Evolutionary conservation across 1,140 invertebrate species (phyloP).

Genomic region (Frieseomelitta varia): DNA sequence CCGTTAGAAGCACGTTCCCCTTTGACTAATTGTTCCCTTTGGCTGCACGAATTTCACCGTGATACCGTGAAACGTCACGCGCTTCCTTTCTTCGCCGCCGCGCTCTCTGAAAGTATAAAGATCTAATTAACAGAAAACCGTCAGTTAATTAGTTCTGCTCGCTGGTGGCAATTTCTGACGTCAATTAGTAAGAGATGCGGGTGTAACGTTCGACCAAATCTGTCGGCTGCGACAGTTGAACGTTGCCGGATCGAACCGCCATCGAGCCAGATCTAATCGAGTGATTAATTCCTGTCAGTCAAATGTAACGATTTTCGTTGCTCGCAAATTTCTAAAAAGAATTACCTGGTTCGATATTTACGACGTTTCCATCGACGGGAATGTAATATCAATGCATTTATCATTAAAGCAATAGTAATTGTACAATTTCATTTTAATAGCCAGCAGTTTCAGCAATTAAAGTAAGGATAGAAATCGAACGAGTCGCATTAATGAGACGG

Average conservation of each 20-base stretch:
- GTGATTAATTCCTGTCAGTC: neutral
- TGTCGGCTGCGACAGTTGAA: neutral
- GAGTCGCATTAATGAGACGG: slow-evolving; percentile 74
- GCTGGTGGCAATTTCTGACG: neutral
- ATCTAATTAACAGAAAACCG: neutral
- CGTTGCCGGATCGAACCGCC: slow-evolving; percentile 48
- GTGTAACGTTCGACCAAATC: neutral
- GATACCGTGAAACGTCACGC: neutral
- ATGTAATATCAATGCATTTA: too few species aligned
- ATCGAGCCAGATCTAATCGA: slow-evolving; percentile 3
- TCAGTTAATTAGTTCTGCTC: slow-evolving; percentile 30
- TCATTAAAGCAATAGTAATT: too few species aligned
- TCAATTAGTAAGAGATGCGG: slow-evolving; percentile 9
- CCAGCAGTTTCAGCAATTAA: too few species aligned
- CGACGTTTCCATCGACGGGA: too few species aligned
- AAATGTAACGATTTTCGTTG: neutral
- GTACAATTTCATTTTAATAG: too few species aligned
- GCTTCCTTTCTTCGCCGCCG: neutral
- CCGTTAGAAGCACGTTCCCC: neutral
- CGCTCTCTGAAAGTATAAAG: neutral
- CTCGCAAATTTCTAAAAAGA: too few species aligned
- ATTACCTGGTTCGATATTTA: too few species aligned
- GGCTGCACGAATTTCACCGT: neutral
- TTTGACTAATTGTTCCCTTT: neutral
- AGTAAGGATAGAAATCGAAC: slow-evolving; percentile 42